Evolutionary conservation across 2,888 invertebrate genomes (phyloP).

Genomic region (Drosophila nigritarsus): DNA sequence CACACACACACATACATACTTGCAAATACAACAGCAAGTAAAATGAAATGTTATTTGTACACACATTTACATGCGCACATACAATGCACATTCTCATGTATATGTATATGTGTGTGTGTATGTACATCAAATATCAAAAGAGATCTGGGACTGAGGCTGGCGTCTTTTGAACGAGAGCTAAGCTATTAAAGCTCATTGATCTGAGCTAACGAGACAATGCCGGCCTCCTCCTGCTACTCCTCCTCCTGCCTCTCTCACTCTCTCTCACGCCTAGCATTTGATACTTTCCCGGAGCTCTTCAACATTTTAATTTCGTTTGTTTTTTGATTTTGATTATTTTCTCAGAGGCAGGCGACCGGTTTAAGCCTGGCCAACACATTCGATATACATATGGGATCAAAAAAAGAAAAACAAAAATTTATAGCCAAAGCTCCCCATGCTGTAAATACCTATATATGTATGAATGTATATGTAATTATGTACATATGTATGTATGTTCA

Average conservation of each 20-base stretch:
- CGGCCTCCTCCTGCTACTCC: slow-evolving; percentile 1
- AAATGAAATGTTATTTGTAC: slow-evolving; percentile 68
- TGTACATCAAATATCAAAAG: slow-evolving; percentile 55
- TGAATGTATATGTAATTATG: slow-evolving; percentile 6
- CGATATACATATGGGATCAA: slow-evolving; percentile 54
- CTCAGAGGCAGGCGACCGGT: slow-evolving; percentile 57
- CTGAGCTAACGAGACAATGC: slow-evolving; percentile 45
- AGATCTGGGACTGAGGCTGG: slow-evolving; percentile 53
- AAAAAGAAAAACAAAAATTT: slow-evolving; percentile 43
- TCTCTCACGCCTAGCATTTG: slow-evolving; percentile 23
- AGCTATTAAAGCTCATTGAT: slow-evolving; percentile 68
- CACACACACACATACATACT: slow-evolving; percentile 42
- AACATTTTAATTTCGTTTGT: slow-evolving; percentile 23
- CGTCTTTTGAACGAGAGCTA: slow-evolving; percentile 38
- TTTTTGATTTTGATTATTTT: slow-evolving; percentile 23
- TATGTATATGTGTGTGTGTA: slow-evolving; percentile 6
- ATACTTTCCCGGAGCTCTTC: slow-evolving; percentile 51
- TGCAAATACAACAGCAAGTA: slow-evolving; percentile 38
- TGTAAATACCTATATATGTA: slow-evolving; percentile 8
- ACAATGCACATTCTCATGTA: slow-evolving; percentile 64
- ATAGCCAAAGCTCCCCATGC: slow-evolving; percentile 52
- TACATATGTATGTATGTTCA: slow-evolving; percentile 2
- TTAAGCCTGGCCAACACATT: slow-evolving; percentile 60
- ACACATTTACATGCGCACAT: slow-evolving; percentile 38
- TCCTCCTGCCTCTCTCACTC: too few relatives aligned